Evolutionary conservation across 2,888 invertebrate genomes (phyloP).

Genomic region (Cepaea hortensis): DNA sequence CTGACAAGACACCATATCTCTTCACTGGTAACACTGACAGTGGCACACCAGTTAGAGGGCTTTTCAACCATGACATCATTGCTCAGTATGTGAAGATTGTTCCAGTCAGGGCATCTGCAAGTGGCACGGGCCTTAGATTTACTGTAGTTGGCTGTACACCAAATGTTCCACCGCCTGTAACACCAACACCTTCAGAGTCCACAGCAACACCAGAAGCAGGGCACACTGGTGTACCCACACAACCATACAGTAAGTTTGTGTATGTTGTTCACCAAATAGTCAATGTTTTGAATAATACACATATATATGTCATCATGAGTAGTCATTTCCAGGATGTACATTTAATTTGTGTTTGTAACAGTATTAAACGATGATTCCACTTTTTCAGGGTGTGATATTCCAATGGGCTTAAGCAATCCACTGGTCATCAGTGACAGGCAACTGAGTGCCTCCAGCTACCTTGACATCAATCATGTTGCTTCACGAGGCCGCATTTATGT

Average conservation of each 20-base stretch:
- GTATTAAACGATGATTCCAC: not conserved
- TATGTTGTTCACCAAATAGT: not conserved
- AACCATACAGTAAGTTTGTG: not conserved
- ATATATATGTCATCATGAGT: not conserved
- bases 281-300: not conserved
- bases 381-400: conserved; percentile 62
- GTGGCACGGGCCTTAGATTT: conserved; percentile 59
- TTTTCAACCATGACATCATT: conserved; percentile 66
- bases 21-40: conserved; percentile 62
- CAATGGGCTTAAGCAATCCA: conserved; percentile 66
- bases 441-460: conserved; percentile 61
- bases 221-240: not conserved
- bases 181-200: conserved; percentile 42
- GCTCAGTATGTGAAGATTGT: conserved; percentile 63
- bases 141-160: conserved; percentile 67
- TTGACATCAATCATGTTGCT: conserved; percentile 58
- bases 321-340: not conserved
- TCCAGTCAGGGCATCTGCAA: conserved; percentile 55
- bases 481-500: conserved; percentile 61
- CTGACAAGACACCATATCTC: conserved; percentile 55
- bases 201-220: conserved; percentile 31
- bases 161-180: conserved; percentile 52
- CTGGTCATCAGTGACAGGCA: conserved; percentile 61
- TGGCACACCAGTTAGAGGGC: conserved; percentile 57
- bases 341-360: too few relatives aligned